Conservation (phyloP, 2,888 invertebrate species). For the Mythimna lalbum region DNA sequence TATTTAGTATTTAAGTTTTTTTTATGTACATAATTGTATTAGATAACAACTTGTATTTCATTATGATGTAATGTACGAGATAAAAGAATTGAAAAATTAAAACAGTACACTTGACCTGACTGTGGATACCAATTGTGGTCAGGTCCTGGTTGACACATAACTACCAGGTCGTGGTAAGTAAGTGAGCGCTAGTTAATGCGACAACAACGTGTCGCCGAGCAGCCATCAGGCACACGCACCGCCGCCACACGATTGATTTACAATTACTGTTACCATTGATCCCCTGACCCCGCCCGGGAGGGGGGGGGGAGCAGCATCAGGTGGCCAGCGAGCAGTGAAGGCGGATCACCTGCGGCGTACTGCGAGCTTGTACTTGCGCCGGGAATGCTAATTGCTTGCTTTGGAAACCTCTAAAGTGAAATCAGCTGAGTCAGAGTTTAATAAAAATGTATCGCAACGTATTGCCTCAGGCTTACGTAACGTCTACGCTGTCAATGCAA, state of each 20-base stretch:
- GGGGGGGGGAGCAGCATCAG: background rate
- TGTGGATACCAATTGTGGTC: too few relatives aligned
- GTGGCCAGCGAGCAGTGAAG: constrained; percentile 17
- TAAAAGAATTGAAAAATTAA: too few relatives aligned
- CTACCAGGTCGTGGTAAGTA: background rate
- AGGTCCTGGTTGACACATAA: background rate
- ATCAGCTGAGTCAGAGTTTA: constrained; percentile 21
- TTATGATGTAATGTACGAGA: background rate
- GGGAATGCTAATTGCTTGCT: constrained; percentile 12
- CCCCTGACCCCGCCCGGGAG: background rate
- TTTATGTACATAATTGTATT: too few relatives aligned
- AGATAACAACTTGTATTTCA: background rate
- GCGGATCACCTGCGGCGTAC: constrained; percentile 15
- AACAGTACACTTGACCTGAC: too few relatives aligned
- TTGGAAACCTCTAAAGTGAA: constrained; percentile 7
- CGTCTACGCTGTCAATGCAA: background rate
- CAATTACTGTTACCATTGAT: constrained; percentile 21
- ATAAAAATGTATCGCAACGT: constrained; percentile 26
- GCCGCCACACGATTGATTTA: constrained; percentile 35
- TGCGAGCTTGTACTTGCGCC: constrained; percentile 4
- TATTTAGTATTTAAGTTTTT: too few relatives aligned
- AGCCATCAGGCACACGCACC: background rate
- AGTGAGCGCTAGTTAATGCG: constrained; percentile 4
- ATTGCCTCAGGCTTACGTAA: background rate
- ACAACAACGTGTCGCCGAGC: background rate